A percentile compares a stretch with the other conserved stretches of the same genome.
These are phyloP conservation scores for Metaphire vulgaris DNA, from an alignment of 1,140 invertebrate genomes.

Conservation along the genomic window DNA sequence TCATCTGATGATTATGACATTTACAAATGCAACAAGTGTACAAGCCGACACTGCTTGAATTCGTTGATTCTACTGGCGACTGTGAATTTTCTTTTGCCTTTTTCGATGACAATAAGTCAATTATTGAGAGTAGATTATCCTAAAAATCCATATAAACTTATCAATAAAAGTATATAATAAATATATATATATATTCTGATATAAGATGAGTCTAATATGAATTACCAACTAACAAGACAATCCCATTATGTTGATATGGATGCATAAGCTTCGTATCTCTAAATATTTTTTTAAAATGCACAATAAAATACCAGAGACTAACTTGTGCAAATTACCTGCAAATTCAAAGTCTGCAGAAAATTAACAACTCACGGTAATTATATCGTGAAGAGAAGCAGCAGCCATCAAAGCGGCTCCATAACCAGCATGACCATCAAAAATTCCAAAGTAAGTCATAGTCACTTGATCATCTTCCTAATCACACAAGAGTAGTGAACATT, in stretches of 20 bases:
- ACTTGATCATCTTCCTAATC: conserved; percentile 37
- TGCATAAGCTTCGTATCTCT: too few relatives aligned
- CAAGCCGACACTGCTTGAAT: conserved; percentile 71
- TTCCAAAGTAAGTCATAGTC: conserved; percentile 69
- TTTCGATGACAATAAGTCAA: conserved; percentile 26
- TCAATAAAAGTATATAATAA: too few relatives aligned
- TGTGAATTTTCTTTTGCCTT: conserved; percentile 63
- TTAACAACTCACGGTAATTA: conserved; percentile 71
- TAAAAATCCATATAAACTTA: background rate
- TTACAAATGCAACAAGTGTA: background rate
- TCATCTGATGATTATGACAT: background rate
- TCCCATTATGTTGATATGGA: too few relatives aligned
- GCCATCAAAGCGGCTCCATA: conserved; percentile 72
- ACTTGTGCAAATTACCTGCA: too few relatives aligned
- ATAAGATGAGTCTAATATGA: too few relatives aligned
- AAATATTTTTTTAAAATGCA: too few relatives aligned
- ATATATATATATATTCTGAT: too few relatives aligned
- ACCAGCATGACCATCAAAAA: conserved; percentile 83
- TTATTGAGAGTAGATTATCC: background rate
- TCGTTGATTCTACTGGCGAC: conserved; percentile 56
- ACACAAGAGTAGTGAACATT: too few relatives aligned
- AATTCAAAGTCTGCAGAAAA: too few relatives aligned
- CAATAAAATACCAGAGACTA: too few relatives aligned
- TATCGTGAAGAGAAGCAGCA: conserved; percentile 68
- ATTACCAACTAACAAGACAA: too few relatives aligned